Conservation (phyloP, 2,113 vertebrate species). For the Cettia cetti region DNA sequence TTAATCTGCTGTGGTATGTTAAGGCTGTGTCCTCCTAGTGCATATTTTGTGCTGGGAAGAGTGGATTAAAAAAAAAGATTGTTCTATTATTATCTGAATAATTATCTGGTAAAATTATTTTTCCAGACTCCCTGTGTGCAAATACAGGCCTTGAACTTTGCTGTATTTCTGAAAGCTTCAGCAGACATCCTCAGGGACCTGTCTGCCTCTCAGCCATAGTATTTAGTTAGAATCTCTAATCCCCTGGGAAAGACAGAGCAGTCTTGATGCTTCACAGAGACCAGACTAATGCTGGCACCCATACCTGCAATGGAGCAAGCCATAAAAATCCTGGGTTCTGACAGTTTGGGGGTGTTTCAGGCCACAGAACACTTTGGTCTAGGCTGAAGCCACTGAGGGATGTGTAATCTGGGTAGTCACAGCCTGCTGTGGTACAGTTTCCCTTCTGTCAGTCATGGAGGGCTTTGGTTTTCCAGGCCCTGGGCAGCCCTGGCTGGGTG, state of each 20-base stretch:
- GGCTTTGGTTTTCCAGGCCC: background rate
- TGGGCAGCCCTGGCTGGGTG: background rate
- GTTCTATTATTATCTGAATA: background rate
- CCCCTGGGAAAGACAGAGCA: background rate
- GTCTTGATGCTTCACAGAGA: background rate
- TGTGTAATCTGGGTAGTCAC: background rate
- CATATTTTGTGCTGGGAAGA: background rate
- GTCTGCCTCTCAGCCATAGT: background rate
- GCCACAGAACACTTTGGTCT: background rate
- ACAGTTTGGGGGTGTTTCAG: background rate
- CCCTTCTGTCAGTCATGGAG: background rate
- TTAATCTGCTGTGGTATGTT: background rate
- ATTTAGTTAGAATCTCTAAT: background rate
- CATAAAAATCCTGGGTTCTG: background rate
- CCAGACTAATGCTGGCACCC: background rate
- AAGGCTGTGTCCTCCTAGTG: background rate
- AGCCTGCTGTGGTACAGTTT: background rate
- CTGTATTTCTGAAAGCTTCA: background rate
- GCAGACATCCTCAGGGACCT: background rate
- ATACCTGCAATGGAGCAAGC: background rate
- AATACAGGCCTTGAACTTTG: background rate
- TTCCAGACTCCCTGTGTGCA: background rate
- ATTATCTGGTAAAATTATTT: slow-evolving; percentile 7
- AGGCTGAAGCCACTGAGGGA: accelerated
- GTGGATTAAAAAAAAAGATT: background rate